Conservation (phyloP, 1,140 invertebrate species). For the Penaeus chinensis region DNA sequence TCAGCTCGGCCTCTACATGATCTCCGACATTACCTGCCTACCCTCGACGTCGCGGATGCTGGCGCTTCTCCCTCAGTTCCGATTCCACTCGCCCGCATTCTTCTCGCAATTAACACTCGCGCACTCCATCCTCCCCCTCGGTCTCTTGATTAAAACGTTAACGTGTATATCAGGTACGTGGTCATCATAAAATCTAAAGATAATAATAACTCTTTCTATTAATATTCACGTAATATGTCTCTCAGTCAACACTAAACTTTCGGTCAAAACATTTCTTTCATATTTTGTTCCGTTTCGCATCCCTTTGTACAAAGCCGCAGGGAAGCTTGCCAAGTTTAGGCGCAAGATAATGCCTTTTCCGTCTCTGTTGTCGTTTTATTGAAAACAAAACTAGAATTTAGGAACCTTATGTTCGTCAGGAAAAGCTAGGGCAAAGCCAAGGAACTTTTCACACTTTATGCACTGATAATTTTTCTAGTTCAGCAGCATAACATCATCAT, state of each 20-base stretch:
- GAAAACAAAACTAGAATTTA: too few relatives aligned
- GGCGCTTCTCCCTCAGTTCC: slow-evolving; percentile 1
- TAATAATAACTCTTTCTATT: background rate
- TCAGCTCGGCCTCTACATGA: background rate
- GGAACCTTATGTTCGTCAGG: background rate
- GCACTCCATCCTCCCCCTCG: background rate
- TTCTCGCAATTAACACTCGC: background rate
- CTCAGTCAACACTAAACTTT: background rate
- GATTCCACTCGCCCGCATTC: background rate
- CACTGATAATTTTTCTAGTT: slow-evolving; percentile 60
- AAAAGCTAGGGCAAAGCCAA: slow-evolving; percentile 18
- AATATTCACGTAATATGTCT: background rate
- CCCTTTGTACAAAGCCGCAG: slow-evolving; percentile 37
- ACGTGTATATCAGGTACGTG: background rate
- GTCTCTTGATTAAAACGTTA: background rate
- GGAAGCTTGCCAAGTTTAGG: slow-evolving; percentile 38
- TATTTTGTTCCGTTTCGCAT: slow-evolving; percentile 56
- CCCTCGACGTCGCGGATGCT: slow-evolving; percentile 33
- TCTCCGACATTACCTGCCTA: background rate
- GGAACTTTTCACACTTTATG: slow-evolving; percentile 57
- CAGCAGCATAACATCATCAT: slow-evolving; percentile 32
- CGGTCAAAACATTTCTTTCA: slow-evolving; percentile 58
- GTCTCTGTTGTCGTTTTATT: background rate
- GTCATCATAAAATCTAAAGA: slow-evolving; percentile 11
- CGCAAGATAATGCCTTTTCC: background rate